Base-by-base conservation (phyloP, 2,113 vertebrate species). In the Eublepharis macularius region DNA sequence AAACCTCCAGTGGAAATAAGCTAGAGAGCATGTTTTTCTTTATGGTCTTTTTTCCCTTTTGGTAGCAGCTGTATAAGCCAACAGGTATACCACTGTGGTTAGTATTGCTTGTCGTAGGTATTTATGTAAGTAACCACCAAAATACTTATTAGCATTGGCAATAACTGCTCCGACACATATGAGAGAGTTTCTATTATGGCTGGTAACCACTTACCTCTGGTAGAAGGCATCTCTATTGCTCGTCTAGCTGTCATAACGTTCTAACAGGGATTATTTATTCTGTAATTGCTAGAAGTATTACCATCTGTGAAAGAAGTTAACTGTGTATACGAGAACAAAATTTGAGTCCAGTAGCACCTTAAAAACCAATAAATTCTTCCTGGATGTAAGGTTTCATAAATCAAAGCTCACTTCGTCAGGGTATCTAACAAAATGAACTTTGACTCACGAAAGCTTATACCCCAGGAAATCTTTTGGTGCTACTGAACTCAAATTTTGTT, bases 41-140 rank as follows among this genome's bases (percentile, higher is more conserved):
- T 85, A 47, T 88, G n/a, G 47, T 36, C 49, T 54, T 41, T 29
- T 73, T 93, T 74, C n/a, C n/a, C 54, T 69, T 83, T 41, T 24
- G 75, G 12, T 65, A 43, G 76, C 3, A 65, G 36, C 34, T 75
- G 26, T 34, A 13, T 43, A 83, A 24, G 29, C 70, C 51, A 45
- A 57, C 39, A 83, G 10, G 39, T 83, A 60, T 45, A 43, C 70
- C 72, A 47, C n/a, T 65, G 17, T 65, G 72, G 41, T 65, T 65
- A 54, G 47, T 63, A 75, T 47, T 75, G 54, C 54, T 43, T 83
- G 54, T 75, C 39, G 1, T 47, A 72, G 72, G 47, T 69, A 13
- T 63, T 75, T 83, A 65, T 21, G n/a, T 74, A 54, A 69, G 17
- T 32, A 83, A 45, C 39, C 41, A 63, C 54, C 29, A 13, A n/a